These are phyloP conservation scores for Zosterops borbonicus DNA, from an alignment of 2,113 vertebrate species.

Conservation along the genomic window DNA sequence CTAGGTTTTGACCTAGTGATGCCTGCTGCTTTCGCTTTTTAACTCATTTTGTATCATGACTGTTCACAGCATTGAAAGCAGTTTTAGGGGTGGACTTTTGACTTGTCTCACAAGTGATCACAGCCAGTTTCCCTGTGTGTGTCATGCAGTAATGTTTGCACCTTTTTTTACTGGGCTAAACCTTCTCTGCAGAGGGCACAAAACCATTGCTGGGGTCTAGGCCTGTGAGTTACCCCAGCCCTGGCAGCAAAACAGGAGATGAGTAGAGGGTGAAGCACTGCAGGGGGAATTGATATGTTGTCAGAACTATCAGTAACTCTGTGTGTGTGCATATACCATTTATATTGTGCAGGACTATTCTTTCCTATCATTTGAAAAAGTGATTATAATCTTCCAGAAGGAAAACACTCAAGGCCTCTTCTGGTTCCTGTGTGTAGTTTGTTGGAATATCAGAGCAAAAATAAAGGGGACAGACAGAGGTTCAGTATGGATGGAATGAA, in stretches of 20 bases:
- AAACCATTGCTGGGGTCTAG: background rate
- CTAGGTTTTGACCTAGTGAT: background rate
- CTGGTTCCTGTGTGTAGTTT: background rate
- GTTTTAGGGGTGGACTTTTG: background rate
- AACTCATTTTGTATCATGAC: background rate
- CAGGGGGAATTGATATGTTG: background rate
- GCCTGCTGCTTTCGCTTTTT: background rate
- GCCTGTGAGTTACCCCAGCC: background rate
- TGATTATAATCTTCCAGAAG: background rate
- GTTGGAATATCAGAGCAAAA: background rate
- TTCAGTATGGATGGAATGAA: background rate
- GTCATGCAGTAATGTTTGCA: background rate
- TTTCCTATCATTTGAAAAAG: background rate
- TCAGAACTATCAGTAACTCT: too few species aligned
- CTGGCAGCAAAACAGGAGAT: background rate
- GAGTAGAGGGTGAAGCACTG: background rate
- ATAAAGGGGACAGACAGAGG: background rate
- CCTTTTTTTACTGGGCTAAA: background rate
- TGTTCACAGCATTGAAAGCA: background rate
- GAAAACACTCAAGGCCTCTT: accelerated
- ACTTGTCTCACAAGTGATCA: background rate
- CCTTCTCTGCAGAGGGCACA: background rate
- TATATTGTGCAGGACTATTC: background rate
- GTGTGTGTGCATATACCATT: accelerated
- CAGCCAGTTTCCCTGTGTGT: background rate